Percentiles rank a stretch among this genome's conserved stretches.
These are phyloP conservation scores for Pycnomerus fuliginosus DNA, from an alignment of 2,888 invertebrate genomes.

Conservation along the genomic window DNA sequence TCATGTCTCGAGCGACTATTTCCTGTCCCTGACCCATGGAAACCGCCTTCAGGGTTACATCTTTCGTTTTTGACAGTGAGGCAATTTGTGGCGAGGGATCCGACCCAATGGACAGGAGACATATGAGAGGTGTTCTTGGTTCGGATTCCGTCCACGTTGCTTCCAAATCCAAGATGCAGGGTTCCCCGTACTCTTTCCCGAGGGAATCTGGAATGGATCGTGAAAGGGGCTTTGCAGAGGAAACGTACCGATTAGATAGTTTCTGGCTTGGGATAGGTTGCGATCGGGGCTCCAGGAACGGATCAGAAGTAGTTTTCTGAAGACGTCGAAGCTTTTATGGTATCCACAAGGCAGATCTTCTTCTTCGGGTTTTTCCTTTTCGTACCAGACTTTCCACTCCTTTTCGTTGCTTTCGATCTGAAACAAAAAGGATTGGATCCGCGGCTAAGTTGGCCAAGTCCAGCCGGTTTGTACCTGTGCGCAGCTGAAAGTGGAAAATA, in stretches of 20 bases:
- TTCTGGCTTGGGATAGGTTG: slow-evolving; percentile 88
- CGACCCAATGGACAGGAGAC: slow-evolving; percentile 91
- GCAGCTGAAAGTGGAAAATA: no score
- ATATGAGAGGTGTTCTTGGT: slow-evolving; percentile 84
- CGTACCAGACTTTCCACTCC: slow-evolving; percentile 90
- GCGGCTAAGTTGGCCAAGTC: no score
- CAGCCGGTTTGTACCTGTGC: no score
- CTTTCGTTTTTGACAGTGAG: slow-evolving; percentile 79
- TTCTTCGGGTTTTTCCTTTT: slow-evolving; percentile 89
- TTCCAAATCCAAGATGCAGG: slow-evolving; percentile 88
- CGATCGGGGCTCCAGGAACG: slow-evolving; percentile 95
- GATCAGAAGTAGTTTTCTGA: slow-evolving; percentile 81
- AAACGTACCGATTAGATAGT: slow-evolving; percentile 76
- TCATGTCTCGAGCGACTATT: slow-evolving; percentile 52
- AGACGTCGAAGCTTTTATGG: slow-evolving; percentile 81
- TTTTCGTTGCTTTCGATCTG: slow-evolving; percentile 82
- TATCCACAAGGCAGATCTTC: slow-evolving; percentile 90
- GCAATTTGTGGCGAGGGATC: slow-evolving; percentile 96
- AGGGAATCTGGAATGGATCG: slow-evolving; percentile 67
- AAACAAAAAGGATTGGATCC: slow-evolving; percentile 1
- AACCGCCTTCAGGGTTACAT: slow-evolving; percentile 76
- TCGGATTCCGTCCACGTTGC: slow-evolving; percentile 88
- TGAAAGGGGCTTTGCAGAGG: no score
- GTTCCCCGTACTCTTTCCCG: slow-evolving; percentile 86
- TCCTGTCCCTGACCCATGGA: slow-evolving; percentile 99